Base-by-base conservation (phyloP, 2,113 vertebrate genomes). In the Heptranchias perlo region DNA sequence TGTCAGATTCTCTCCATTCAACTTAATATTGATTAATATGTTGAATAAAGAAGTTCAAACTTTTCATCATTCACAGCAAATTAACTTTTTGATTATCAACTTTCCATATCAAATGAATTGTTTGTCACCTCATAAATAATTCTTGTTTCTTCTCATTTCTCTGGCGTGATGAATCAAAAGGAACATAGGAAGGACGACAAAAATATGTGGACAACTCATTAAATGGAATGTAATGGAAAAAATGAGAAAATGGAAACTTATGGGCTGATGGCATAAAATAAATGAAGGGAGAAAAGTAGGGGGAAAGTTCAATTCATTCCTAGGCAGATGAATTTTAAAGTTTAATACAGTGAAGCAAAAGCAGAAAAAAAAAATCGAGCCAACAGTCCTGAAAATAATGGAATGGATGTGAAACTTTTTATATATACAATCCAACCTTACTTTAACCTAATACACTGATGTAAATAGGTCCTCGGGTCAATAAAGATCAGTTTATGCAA, bases 1-100 rank as follows among this genome's bases (percentile, higher is more conserved):
- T 94, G n/a, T 35, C 89, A 92, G 54, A n/a, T 35, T 61, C 16
- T 64, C 91, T 44, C n/a, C 49, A n/a, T 94, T 64, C 91, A 94
- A 64, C 13, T 64, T 39, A 64, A 94, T 21, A 1, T 23, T 94
- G 61, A 94, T 64, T 64, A 6, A 94, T 64, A 44, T 23, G 91
- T 64, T 91, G 87, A 23, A 94, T n/a, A 62, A 44, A 67, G n/a
- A 54, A 49, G n/a, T 64, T 94, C 62, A 94, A 8, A 47, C 39
- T 28, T 94, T 64, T 64, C n/a, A 64, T 64, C 91, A 65, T 94
- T 64, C 7, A 13, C 16, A 67, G 62, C 62, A 28, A 39, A 94
- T 47, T 39, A 28, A 94, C n/a, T 3, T 91, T 58, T 35, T 91
- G 28, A 25, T 91, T 91, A 35, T 94, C 93, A 65, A 94, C 49